A percentile compares a stretch with the other conserved stretches of the same genome.
Evolutionary conservation across 2,113 vertebrate species (phyloP).

Genomic region (Ivindomyrus marchei): DNA sequence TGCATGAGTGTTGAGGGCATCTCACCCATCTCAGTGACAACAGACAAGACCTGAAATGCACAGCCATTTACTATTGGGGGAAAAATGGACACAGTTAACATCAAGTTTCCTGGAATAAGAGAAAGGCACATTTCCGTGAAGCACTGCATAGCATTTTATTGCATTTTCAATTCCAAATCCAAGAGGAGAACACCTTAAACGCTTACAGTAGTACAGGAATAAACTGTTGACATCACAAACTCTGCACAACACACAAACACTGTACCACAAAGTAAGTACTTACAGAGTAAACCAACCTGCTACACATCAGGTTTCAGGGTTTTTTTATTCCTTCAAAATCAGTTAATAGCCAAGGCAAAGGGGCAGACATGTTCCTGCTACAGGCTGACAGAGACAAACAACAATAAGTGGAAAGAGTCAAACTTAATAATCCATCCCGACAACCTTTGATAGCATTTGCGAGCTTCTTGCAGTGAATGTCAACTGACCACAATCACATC

Average conservation of each 20-base stretch:
- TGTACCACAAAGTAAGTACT: constrained; percentile 76
- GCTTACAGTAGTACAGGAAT: constrained; percentile 1
- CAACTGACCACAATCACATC: background rate
- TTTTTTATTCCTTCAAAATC: constrained; percentile 83
- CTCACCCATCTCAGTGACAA: background rate
- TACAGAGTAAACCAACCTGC: constrained; percentile 95
- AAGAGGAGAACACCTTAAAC: constrained; percentile 10
- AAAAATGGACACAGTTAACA: background rate
- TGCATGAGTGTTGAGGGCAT: background rate
- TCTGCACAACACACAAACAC: constrained; percentile 33
- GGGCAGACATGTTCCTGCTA: constrained; percentile 83
- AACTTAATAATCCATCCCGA: background rate
- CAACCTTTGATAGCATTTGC: background rate
- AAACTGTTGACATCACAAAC: constrained; percentile 6
- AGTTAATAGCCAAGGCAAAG: constrained; percentile 67
- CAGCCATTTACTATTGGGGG: background rate
- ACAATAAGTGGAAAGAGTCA: constrained; percentile 51
- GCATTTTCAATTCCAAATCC: background rate
- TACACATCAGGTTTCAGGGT: constrained; percentile 80
- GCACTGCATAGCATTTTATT: constrained; percentile 22
- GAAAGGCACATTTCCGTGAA: constrained; percentile 11
- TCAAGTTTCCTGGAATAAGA: background rate
- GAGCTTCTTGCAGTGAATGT: background rate
- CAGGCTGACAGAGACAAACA: constrained; percentile 90
- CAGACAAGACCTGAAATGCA: background rate